These are phyloP conservation scores for Lepidiolamprologus cunningtoni DNA, from an alignment of 2,113 vertebrate species.

Conservation along the genomic window DNA sequence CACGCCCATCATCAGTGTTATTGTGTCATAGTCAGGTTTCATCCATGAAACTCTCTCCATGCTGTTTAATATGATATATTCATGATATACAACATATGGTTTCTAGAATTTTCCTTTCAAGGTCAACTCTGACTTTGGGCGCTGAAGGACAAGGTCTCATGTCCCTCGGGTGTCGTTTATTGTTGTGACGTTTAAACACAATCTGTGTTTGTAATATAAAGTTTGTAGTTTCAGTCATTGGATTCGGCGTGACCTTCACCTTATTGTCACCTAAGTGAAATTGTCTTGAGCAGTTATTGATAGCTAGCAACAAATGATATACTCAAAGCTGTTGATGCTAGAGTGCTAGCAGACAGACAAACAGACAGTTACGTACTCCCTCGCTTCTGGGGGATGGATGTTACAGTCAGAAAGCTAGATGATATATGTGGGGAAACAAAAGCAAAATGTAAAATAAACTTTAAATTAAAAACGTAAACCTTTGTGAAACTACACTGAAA, in stretches of 20 bases:
- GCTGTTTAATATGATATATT: background rate
- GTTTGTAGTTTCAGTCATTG: background rate
- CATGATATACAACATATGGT: background rate
- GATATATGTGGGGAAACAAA: background rate
- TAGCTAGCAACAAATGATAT: background rate
- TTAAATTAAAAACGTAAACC: background rate
- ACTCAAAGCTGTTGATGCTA: background rate
- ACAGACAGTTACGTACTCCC: background rate
- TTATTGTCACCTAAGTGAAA: background rate
- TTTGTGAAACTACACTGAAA: background rate
- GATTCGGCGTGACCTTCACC: background rate
- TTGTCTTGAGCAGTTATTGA: background rate
- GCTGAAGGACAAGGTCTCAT: background rate
- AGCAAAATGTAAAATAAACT: background rate
- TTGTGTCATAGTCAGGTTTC: background rate
- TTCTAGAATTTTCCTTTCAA: background rate
- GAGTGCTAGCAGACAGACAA: background rate
- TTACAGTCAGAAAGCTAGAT: background rate
- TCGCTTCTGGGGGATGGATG: background rate
- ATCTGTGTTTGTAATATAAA: background rate
- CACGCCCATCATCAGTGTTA: background rate
- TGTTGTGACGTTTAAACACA: background rate
- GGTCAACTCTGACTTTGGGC: background rate
- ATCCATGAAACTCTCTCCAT: background rate
- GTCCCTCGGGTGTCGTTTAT: rapidly evolving